Base-by-base conservation (phyloP, 2,888 invertebrate species). In the Lissocephala sabroskyi region DNA sequence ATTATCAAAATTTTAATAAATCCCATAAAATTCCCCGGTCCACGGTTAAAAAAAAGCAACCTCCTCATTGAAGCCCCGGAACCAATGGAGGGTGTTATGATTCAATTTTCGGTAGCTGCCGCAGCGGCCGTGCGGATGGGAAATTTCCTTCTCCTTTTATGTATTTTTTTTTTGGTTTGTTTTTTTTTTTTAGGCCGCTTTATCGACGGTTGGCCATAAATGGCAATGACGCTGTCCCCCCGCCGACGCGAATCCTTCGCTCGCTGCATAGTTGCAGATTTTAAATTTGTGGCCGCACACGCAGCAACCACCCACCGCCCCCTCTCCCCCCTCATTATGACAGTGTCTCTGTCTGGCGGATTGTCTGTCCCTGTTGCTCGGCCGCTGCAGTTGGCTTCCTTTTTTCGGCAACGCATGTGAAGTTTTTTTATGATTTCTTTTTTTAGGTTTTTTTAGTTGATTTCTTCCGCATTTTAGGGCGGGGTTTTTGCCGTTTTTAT, bases 401-500 rank as follows among this genome's bases (percentile, higher is more conserved):
- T 65, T 70, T 74, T 68, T 59, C 49, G 66, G 47, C 32, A 30
- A 30, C n/a, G 16, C 17, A 16, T 65, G 33, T 14, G 39, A 36
- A n/a, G 32, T 41, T 36, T 43, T 30, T 16, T 17, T 47, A 45
- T 32, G 28, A 47, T 35, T 33, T 30, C 49, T 48, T 49, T 60
- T 50, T 58, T 50, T 51, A 45, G 54, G 49, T 56, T 56, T 53
- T 56, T 51, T 56, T 56, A 53, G 42, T 59, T 48, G 33, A 17
- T 14, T 37, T 49, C 39, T 32, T 39, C 28, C 60, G 60, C 63
- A 59, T 79, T 82, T 82, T 78, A 79, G 83, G 82, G 82, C 83
- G 82, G 82, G 79, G 82, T 83, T 83, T 83, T 83, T 82, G 57
- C 78, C 76, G 74, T 79, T 83, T 80, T 81, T 79, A 80, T 82